Conservation (phyloP, 2,888 invertebrate species). For the Heteromyza rotundicornis region DNA sequence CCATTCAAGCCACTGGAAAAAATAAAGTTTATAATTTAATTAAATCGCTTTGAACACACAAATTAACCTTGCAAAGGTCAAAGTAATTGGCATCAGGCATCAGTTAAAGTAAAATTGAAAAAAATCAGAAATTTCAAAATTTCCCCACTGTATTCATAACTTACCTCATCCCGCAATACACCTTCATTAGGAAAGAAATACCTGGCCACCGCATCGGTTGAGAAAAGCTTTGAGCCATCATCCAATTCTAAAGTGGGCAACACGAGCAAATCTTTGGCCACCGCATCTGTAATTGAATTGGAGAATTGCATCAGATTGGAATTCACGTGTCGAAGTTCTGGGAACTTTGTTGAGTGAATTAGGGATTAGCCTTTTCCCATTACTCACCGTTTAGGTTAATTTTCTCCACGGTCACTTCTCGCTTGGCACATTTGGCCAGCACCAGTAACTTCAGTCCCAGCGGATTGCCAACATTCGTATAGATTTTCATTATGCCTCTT, state of each 20-base stretch:
- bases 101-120: neutral
- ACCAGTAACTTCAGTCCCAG: slow-evolving; percentile 76
- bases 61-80: slow-evolving; percentile 21
- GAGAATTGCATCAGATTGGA: slow-evolving; percentile 44
- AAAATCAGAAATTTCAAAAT: neutral
- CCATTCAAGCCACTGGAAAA: slow-evolving; percentile 72
- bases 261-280: slow-evolving; percentile 66
- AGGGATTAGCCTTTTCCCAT: neutral
- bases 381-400: slow-evolving; percentile 69
- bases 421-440: slow-evolving; percentile 71
- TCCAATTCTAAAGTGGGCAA: slow-evolving; percentile 73
- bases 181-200: slow-evolving; percentile 68
- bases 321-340: slow-evolving; percentile 5
- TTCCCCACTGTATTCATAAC: slow-evolving; percentile 16
- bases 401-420: slow-evolving; percentile 67
- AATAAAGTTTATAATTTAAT: slow-evolving; percentile 26
- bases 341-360: neutral
- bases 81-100: neutral
- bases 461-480: slow-evolving; percentile 79
- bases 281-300: slow-evolving; percentile 58
- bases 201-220: slow-evolving; percentile 74
- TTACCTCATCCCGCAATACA: slow-evolving; percentile 60
- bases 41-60: neutral
- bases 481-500: slow-evolving; percentile 68
- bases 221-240: slow-evolving; percentile 71